Evolutionary conservation across 2,797 vertebrate genomes (phyloP).

Genomic region (Hemibagrus guttatus): DNA sequence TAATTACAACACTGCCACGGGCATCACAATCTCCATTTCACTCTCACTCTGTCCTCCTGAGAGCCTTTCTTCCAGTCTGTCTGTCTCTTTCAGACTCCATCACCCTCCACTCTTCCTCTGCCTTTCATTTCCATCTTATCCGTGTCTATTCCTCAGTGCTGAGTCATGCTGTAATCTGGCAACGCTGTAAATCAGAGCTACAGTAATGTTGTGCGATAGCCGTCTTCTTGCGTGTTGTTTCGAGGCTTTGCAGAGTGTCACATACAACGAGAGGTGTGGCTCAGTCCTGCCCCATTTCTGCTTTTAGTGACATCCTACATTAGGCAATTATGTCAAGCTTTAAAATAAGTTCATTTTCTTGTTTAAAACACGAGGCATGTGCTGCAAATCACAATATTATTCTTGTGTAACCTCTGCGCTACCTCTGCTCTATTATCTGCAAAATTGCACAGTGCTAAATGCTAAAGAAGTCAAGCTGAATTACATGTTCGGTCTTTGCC

Average conservation of each 20-base stretch:
- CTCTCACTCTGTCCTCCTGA: neutral
- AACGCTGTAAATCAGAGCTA: neutral
- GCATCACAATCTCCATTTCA: neutral
- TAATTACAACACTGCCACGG: neutral
- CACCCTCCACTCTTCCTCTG: neutral
- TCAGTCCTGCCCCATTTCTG: constrained; percentile 8
- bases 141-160: neutral
- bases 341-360: constrained; percentile 18
- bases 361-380: neutral
- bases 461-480: constrained; percentile 9
- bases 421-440: neutral
- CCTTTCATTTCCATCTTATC: neutral
- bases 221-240: neutral
- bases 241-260: neutral
- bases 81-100: too few species aligned
- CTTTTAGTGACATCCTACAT: constrained; percentile 1
- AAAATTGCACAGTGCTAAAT: neutral
- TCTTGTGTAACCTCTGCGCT: neutral
- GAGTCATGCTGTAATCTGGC: neutral
- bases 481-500: constrained; percentile 16
- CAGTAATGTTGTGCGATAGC: neutral
- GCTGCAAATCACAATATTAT: constrained; percentile 12
- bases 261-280: neutral
- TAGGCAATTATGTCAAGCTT: constrained; percentile 14
- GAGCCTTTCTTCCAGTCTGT: neutral